Conservation (phyloP, 2,113 vertebrate species). For the Microtus montanus region DNA sequence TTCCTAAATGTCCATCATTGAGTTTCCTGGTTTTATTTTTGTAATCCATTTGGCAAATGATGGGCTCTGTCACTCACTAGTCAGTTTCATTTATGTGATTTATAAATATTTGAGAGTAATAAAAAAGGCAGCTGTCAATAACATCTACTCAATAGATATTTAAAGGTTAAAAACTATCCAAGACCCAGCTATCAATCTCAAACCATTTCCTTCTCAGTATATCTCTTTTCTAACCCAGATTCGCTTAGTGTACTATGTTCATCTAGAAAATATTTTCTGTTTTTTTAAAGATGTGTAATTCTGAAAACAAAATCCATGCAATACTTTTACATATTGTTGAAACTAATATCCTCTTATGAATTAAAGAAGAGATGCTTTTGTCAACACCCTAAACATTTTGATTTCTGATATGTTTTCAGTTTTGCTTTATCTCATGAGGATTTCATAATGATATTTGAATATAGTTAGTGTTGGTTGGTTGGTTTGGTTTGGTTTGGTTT, state of each 20-base stretch:
- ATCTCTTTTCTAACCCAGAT: constrained; percentile 34
- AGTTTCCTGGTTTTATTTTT: not conserved
- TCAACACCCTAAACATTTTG: constrained; percentile 23
- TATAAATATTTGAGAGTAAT: constrained; percentile 58
- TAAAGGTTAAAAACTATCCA: constrained; percentile 62
- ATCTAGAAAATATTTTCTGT: constrained; percentile 48
- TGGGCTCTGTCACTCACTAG: constrained; percentile 30
- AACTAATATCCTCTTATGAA: not conserved
- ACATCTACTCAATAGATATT: constrained; percentile 43
- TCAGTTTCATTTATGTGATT: constrained; percentile 29
- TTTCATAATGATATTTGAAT: constrained; percentile 17
- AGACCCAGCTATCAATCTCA: constrained; percentile 34
- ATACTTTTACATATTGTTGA: not conserved
- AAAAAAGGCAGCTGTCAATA: constrained; percentile 46
- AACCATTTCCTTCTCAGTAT: constrained; percentile 47
- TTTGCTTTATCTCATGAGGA: not conserved
- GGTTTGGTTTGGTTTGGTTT: not conserved
- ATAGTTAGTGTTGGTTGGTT: not conserved
- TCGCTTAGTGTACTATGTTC: not conserved
- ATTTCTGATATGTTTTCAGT: constrained; percentile 12
- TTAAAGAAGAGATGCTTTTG: not conserved
- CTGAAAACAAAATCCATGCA: constrained; percentile 13
- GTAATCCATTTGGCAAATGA: constrained; percentile 40
- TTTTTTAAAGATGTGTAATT: not conserved
- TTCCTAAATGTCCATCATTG: not conserved